A percentile compares a stretch with the other conserved stretches of the same genome.
phyloP scores from a whole-genome alignment of 2,888 invertebrate genomes.

The Escarpia spicata region DNA sequence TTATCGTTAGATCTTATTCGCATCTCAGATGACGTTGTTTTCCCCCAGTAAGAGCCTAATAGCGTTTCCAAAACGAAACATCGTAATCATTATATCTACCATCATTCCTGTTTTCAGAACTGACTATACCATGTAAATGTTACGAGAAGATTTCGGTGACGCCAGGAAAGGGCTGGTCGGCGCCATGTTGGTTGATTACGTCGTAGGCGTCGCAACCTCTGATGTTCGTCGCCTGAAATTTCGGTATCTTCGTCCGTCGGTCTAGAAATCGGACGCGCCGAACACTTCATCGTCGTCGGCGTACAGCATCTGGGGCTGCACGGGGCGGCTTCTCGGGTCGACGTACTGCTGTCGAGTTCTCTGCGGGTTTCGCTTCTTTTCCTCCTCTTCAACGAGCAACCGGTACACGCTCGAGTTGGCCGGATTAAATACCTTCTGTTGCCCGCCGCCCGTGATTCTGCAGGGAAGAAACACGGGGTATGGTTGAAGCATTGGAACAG shows the following conservation, averaged over 20 bases:
- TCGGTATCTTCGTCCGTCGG: neutral
- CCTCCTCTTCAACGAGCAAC: constrained; percentile 42
- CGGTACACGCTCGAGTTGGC: constrained; percentile 38
- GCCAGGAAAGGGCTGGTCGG: neutral
- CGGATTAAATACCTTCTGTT: constrained; percentile 40
- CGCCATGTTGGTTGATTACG: neutral
- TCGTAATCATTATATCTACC: neutral
- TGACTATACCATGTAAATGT: neutral
- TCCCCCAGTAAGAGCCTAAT: neutral
- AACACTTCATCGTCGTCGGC: neutral
- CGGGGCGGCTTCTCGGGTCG: neutral
- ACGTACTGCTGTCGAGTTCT: neutral
- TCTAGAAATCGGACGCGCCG: constrained; percentile 13
- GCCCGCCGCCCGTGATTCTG: constrained; percentile 25
- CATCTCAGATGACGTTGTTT: neutral
- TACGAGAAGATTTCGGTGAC: neutral
- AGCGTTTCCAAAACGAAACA: neutral
- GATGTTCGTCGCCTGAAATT: constrained; percentile 5
- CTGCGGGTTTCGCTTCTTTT: neutral
- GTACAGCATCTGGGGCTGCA: neutral
- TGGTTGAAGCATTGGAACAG: neutral
- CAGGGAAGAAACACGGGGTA: constrained; percentile 13
- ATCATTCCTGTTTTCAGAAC: neutral
- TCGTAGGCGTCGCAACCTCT: neutral
- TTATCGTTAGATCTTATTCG: neutral